Conservation (phyloP, 2,797 vertebrate genomes). For the Pseudocheirus occidentalis region DNA sequence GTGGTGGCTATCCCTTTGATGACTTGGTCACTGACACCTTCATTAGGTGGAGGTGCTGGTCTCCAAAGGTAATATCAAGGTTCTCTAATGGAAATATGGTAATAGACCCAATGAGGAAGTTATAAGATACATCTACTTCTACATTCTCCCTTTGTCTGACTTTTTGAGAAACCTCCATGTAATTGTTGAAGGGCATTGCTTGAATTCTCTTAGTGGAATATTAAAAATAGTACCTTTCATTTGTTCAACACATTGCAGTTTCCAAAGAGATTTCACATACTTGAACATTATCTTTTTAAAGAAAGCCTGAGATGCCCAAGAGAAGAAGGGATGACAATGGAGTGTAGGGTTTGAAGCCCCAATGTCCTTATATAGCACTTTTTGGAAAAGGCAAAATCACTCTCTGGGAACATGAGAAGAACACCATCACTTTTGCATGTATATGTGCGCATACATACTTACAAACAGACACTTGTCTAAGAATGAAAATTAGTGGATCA, state of each 20-base stretch:
- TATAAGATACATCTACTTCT: not conserved
- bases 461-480: not conserved
- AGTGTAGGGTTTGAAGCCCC: not conserved
- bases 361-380: not conserved
- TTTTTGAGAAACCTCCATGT: constrained; percentile 24
- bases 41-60: not conserved
- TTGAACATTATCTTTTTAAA: not conserved
- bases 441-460: not conserved
- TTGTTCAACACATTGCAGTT: not conserved
- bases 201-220: constrained; percentile 24
- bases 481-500: not conserved
- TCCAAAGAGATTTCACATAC: not conserved
- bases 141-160: not conserved
- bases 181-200: constrained; percentile 6
- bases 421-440: not conserved
- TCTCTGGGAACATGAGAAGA: not conserved
- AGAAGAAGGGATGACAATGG: not conserved
- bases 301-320: not conserved
- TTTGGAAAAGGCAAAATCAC: constrained; percentile 14
- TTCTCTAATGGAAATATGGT: not conserved
- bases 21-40: not conserved
- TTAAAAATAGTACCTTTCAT: not conserved
- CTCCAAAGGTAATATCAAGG: not conserved
- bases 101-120: not conserved
- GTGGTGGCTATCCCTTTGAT: not conserved